Evolutionary conservation across 2,797 vertebrate genomes (phyloP), one percentile per base, ranked within the genome.

Genomic region (Choloepus didactylus): DNA sequence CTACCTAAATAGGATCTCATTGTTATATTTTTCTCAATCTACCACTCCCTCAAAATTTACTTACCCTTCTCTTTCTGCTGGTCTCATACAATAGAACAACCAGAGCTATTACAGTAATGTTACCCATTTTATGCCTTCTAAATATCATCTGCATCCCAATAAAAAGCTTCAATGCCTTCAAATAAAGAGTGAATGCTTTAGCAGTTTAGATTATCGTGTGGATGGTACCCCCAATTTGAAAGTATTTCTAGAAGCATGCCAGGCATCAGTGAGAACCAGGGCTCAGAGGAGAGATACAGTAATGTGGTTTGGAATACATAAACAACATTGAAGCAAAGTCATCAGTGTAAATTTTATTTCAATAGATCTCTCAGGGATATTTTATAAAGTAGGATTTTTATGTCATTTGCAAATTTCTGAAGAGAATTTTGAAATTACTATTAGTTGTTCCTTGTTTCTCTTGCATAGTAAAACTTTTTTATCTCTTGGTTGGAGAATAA

Each of bases 321-420:
- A 79, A 35, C 29, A 79, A 31, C 38, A 35, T 1, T 56, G 23
- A 84, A 91, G 38, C 38, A 60, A 49, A 82, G 11, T 87, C 54
- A 60, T 81, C 56, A 38, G 23, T 49, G 49, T 82, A 54, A 85
- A 82, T 87, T 92, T 89, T 77, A 62, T 82, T 91, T 92, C 41
- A 87, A n/a, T 76, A 96, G 56, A 66, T 64, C 2, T 25, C 62
- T 64, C 19, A 41, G 7, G 23, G 7, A 5, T 64, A 49, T 31
- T 82, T 77, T 60, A 38, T 82, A 54, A 93, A 93, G 41, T 59
- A 60, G 11, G 19, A 67, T 60, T 62, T 73, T 18, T 85, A 80
- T 80, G 9, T 82, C 59, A 41, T 72, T 88, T 89, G 23, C 14
- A 82, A 76, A 77, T 89, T 83, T 82, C 41, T 83, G 67, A 93